Percentiles rank a stretch among this genome's conserved stretches.
These are phyloP conservation scores for Erynnis tages DNA, from an alignment of 2,888 invertebrate species.

Conservation along the genomic window DNA sequence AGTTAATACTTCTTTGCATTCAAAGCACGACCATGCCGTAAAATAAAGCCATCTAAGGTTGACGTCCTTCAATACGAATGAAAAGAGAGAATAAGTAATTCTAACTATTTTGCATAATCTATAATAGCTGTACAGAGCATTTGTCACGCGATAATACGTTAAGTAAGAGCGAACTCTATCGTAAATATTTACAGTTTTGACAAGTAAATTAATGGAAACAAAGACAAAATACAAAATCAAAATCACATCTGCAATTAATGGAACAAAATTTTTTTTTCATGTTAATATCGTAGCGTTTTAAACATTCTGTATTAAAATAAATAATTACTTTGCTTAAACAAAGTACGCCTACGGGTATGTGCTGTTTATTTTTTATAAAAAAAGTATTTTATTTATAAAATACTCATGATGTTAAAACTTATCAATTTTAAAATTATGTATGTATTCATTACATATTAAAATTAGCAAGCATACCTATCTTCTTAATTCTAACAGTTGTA, in stretches of 20 bases:
- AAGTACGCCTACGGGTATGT: too few relatives aligned
- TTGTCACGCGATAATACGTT: not conserved
- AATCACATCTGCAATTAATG: not conserved
- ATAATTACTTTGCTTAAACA: too few relatives aligned
- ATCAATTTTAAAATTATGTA: too few relatives aligned
- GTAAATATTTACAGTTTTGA: not conserved
- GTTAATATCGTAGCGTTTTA: slow-evolving; percentile 1
- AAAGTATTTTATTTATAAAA: too few relatives aligned
- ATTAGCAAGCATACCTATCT: too few relatives aligned
- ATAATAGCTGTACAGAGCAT: not conserved
- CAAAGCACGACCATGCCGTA: slow-evolving; percentile 31
- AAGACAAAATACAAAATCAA: not conserved
- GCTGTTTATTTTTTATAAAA: too few relatives aligned
- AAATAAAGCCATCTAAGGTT: slow-evolving; percentile 35
- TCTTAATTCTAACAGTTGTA: too few relatives aligned
- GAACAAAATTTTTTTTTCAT: not conserved
- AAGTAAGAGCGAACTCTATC: not conserved
- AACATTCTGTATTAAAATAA: too few relatives aligned
- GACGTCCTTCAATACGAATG: slow-evolving; percentile 28
- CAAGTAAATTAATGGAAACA: not conserved
- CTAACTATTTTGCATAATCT: not conserved
- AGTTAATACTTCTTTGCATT: slow-evolving; percentile 33
- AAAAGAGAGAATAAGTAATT: slow-evolving; percentile 3
- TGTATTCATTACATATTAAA: too few relatives aligned
- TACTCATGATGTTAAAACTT: too few relatives aligned